phyloP scores from a whole-genome alignment of 2,113 vertebrate species.

The Alces alces region DNA sequence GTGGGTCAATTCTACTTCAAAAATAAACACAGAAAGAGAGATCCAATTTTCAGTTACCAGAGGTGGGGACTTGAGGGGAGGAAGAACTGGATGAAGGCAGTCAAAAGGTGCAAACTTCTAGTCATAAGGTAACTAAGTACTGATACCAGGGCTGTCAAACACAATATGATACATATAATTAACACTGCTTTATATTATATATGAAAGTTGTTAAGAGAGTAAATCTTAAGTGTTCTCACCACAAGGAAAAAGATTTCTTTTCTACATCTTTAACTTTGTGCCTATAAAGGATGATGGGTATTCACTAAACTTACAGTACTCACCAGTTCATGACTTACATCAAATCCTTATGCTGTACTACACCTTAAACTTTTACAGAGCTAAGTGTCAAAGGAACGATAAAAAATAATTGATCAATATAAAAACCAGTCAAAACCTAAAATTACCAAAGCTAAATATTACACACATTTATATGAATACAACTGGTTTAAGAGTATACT shows the following conservation, averaged over 20 bases:
- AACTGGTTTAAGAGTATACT: background rate
- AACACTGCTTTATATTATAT: background rate
- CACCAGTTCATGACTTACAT: background rate
- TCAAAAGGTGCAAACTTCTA: background rate
- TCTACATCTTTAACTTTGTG: background rate
- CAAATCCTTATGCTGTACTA: background rate
- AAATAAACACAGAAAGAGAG: background rate
- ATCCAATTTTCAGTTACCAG: background rate
- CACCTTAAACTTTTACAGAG: background rate
- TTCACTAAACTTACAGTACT: background rate
- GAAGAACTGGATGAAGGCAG: background rate
- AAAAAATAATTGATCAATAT: background rate
- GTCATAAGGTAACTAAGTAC: too few relatives aligned
- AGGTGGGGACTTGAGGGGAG: background rate
- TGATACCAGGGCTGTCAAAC: background rate
- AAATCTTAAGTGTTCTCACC: background rate
- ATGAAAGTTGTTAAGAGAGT: background rate
- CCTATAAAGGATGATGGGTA: background rate
- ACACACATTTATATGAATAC: background rate
- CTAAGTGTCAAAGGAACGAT: background rate
- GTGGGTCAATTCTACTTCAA: background rate
- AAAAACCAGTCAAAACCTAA: background rate
- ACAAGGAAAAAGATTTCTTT: background rate
- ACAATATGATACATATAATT: background rate
- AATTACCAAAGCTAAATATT: slow-evolving; percentile 14